Conservation (phyloP, 2,113 vertebrate genomes). For the Muntiacus reevesi region DNA sequence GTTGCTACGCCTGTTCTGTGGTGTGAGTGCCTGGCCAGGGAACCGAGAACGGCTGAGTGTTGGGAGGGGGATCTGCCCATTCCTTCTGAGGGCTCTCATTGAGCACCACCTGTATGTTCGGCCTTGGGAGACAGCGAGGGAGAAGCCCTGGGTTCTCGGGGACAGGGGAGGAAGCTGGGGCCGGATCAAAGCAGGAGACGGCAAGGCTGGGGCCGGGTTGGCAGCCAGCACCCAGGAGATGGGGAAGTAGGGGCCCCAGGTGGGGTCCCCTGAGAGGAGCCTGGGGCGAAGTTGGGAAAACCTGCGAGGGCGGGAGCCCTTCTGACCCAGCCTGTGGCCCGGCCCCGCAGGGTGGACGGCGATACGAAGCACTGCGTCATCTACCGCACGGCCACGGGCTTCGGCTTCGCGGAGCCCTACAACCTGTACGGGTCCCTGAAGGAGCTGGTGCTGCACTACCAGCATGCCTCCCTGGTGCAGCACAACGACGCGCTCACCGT, state of each 20-base stretch:
- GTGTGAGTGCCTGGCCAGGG: conserved; percentile 79
- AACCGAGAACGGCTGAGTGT: fast-evolving
- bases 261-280: fast-evolving
- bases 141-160: background rate
- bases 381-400: conserved; percentile 91
- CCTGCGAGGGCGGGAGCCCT: fast-evolving
- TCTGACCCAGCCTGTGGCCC: fast-evolving
- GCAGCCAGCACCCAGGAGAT: background rate
- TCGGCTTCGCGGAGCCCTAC: conserved; percentile 94
- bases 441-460: conserved; percentile 95
- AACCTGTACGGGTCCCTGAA: conserved; percentile 93
- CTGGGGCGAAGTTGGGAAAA: background rate
- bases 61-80: background rate
- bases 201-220: background rate
- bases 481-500: conserved; percentile 96
- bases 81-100: background rate
- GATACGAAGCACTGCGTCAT: conserved; percentile 94
- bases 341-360: conserved; percentile 80
- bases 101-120: background rate
- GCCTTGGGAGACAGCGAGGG: background rate
- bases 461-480: conserved; percentile 93
- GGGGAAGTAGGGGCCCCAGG: background rate
- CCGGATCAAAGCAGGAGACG: background rate
- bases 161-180: background rate
- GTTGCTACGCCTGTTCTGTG: conserved; percentile 87